Base-by-base conservation (phyloP, 2,888 invertebrate species). In the Caradrina kadenii region DNA sequence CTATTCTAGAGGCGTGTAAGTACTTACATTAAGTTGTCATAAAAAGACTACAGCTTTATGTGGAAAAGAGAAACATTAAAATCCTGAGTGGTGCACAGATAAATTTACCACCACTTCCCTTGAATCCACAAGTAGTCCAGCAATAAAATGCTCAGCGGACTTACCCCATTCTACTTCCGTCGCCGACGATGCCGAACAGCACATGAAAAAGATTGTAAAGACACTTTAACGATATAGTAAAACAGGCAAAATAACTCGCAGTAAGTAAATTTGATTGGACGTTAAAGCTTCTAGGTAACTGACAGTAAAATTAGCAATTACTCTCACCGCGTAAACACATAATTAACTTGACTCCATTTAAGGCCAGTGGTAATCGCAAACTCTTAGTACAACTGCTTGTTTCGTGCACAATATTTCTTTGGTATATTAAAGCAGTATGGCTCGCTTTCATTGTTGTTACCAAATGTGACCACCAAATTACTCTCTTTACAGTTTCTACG, bases 101-200 rank as follows among this genome's bases (percentile, higher is more conserved):
- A 87, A 83, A 80, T 86, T 84, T 85, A 87, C 84, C 84, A 83
- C 75, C 70, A 70, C 79, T 88, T 89, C 87, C 83, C 85, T 87
- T 86, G 90, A 92, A 92, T 92, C 92, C 87, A 93, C 93, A 93
- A 93, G 93, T 92, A 91, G 89, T 86, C 80, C 76, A 82, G 87
- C 83, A 90, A 92, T 93, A 93, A 93, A 93, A 89, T 77, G 69
- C 69, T 70, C 64, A 65, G 77, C 80, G 72, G 81, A 93, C 96
- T 96, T 94, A 96, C 96, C 96, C 96, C 96, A 93, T 96, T 96
- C 96, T 96, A 93, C 88, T 90, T 87, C 88, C 89, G 88, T 79
- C 87, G 88, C 75, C 86, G 87, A 84, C 86, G 87, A 85, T 85
- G 85, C 81, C 88, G 86, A 86, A 89, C 92, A 87, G 91, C 95